These are phyloP conservation scores for Chondrilla cf. caribensis DNA, from an alignment of 37 sponge, comb jelly and placozoan genomes.

Conservation along the genomic window DNA sequence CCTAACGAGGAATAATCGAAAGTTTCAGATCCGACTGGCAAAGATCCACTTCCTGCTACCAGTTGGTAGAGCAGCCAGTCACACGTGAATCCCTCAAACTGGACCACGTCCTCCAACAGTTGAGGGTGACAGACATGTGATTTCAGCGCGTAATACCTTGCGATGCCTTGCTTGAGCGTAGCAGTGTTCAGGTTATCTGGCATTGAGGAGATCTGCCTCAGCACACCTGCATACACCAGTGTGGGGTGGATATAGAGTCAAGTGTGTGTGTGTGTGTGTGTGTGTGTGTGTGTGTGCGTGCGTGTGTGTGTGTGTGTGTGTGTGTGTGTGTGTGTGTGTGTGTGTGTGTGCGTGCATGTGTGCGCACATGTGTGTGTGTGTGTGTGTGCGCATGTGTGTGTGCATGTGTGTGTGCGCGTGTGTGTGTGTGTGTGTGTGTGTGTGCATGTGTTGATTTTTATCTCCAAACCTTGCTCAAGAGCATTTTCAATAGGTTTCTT, in stretches of 20 bases:
- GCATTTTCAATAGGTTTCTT: not conserved
- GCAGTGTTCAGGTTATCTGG: not conserved
- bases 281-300: not conserved
- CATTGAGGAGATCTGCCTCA: not conserved
- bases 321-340: not conserved
- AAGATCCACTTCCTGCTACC: not conserved
- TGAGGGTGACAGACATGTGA: not conserved
- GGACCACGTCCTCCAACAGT: not conserved
- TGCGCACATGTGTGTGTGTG: not conserved
- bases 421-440: not conserved
- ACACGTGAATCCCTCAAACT: conserved; percentile 2
- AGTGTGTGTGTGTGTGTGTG: conserved; percentile 25
- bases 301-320: not conserved
- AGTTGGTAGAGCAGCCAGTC: conserved; percentile 17
- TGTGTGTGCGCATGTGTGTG: conserved; percentile 29
- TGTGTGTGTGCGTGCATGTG: not conserved
- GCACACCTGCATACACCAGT: not conserved
- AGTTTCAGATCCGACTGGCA: not conserved
- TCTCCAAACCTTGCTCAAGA: conserved; percentile 31
- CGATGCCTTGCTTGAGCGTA: not conserved
- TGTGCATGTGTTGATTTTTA: not conserved
- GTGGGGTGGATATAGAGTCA: not conserved
- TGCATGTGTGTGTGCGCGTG: not conserved
- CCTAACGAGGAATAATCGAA: not conserved
- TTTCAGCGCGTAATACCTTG: not conserved